Conservation (phyloP, 2,113 vertebrate genomes). For the Saguinus midas region DNA sequence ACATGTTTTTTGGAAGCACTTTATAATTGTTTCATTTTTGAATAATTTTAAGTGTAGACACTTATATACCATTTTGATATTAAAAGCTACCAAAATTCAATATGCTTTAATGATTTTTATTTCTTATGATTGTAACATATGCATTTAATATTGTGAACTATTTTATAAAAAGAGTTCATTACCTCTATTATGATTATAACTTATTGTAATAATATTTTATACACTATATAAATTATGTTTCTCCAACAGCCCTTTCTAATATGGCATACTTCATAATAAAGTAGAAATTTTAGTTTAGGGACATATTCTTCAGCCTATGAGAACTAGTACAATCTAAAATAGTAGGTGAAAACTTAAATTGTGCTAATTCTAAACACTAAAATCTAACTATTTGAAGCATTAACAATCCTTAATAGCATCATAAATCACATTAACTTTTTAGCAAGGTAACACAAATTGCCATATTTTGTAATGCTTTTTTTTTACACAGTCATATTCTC, state of each 20-base stretch:
- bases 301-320: neutral
- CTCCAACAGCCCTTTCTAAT: neutral
- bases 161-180: constrained; percentile 21
- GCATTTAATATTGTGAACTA: neutral
- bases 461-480: constrained; percentile 67
- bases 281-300: neutral
- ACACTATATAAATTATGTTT: neutral
- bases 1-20: neutral
- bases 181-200: neutral
- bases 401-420: constrained; percentile 70
- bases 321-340: constrained; percentile 19
- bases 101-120: neutral
- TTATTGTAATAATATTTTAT: constrained; percentile 29
- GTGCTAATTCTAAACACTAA: constrained; percentile 76
- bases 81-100: neutral
- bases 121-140: neutral
- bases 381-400: constrained; percentile 76
- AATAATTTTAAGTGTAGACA: neutral
- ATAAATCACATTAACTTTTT: constrained; percentile 77
- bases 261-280: neutral
- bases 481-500: constrained; percentile 73
- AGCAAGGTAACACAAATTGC: constrained; percentile 71
- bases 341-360: constrained; percentile 69
- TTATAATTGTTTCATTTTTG: neutral
- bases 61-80: neutral